These are phyloP conservation scores for Sarcophilus harrisii DNA, from an alignment of 2,797 vertebrate species.

Conservation along the genomic window DNA sequence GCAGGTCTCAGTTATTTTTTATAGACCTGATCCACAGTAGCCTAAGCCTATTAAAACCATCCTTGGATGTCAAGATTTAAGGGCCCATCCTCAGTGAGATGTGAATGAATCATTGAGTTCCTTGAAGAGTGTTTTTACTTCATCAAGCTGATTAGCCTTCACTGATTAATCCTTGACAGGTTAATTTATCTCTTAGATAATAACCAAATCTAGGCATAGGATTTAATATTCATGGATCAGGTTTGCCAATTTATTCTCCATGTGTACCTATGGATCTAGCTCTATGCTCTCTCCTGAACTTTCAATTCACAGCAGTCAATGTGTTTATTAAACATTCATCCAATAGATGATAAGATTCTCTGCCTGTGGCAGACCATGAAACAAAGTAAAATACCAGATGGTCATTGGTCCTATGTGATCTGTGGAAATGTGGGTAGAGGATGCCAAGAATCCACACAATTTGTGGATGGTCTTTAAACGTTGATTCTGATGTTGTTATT, in stretches of 20 bases:
- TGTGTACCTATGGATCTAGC: not conserved
- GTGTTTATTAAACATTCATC: not conserved
- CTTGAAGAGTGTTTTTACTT: not conserved
- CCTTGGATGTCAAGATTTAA: not conserved
- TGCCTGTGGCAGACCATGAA: not conserved
- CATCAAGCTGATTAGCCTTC: not conserved
- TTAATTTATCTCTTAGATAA: not conserved
- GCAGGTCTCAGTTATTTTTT: not conserved
- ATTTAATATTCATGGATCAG: not conserved
- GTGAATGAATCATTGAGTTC: not conserved
- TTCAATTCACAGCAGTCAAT: not conserved
- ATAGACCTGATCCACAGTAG: not conserved
- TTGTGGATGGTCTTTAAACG: not conserved
- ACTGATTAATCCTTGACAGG: not conserved
- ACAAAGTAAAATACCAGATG: not conserved
- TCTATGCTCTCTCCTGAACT: not conserved
- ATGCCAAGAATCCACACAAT: not conserved
- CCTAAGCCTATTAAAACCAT: not conserved
- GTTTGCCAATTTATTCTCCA: not conserved
- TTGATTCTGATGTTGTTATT: not conserved
- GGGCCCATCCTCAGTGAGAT: not conserved
- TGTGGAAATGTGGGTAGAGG: not conserved
- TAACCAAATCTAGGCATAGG: not conserved
- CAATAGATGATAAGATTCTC: not conserved
- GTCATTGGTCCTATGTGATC: not conserved